Percentiles rank a stretch among this genome's conserved stretches.
phyloP scores from a whole-genome alignment of 1,140 invertebrate genomes.

The Antheraea pernyi region DNA sequence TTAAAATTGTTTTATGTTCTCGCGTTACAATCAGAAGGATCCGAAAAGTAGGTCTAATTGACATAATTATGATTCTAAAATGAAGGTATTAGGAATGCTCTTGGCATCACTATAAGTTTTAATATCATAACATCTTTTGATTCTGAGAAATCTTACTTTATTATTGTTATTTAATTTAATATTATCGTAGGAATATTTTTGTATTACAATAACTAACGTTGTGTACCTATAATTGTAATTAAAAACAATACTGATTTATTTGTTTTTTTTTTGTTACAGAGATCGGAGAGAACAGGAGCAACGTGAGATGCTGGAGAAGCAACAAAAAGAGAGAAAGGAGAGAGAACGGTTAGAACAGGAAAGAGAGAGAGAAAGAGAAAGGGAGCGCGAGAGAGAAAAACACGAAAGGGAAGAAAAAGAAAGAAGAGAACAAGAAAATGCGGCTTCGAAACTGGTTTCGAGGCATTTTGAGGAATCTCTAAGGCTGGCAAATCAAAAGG shows the following conservation, averaged over 20 bases:
- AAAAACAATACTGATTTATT: conserved; percentile 1
- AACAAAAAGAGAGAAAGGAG: conserved; percentile 81
- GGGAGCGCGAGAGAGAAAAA: conserved; percentile 77
- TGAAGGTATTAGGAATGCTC: no score
- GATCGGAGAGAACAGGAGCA: conserved; percentile 84
- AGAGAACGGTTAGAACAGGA: conserved; percentile 79
- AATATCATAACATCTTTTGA: no score
- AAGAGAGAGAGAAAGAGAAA: conserved; percentile 75
- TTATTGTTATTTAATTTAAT: no score
- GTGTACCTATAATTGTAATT: no score
- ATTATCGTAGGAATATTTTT: no score
- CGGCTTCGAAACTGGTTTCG: conserved; percentile 85
- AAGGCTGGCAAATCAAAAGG: conserved; percentile 90
- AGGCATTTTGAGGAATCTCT: conserved; percentile 95
- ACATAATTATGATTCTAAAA: no score
- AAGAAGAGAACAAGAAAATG: conserved; percentile 84
- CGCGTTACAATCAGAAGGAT: no score
- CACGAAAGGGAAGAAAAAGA: conserved; percentile 81
- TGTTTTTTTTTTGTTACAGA: conserved; percentile 70
- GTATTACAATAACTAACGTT: no score
- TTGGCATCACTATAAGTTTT: no score
- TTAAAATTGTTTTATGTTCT: no score
- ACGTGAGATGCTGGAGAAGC: conserved; percentile 81
- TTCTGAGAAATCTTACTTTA: no score
- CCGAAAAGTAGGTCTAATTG: no score